Evolutionary conservation across 1,140 invertebrate species (phyloP), one percentile per base, ranked within the genome.

Genomic region (Lamellibrachia luymesi): DNA sequence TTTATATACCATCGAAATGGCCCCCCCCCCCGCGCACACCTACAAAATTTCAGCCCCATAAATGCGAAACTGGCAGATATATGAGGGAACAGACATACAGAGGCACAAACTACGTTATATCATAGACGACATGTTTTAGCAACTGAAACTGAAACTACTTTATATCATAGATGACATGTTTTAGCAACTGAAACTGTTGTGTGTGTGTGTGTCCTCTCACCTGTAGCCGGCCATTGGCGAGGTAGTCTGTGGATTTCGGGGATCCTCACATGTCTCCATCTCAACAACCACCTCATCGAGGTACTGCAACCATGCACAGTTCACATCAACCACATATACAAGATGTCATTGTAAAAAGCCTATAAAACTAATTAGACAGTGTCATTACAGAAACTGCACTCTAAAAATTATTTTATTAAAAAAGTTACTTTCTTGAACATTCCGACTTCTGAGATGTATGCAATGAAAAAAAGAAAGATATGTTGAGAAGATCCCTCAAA

Each of bases 171-270:
- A 90, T 90, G 27, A 38, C 38, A 38, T 38, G 38, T 80, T 80
- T 80, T 17, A 80, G 25, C 64, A 91, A 50, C 50, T 91, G 49
- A 91, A 49, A 91, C 27, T 38, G 38, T 38, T 38, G 38, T 38
- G 38, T 38, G 38, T 38, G 38, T 56, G 17, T 56, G 52, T 56
- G 52, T 10, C 27, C 17, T 91, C 91, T 51, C 49, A 91, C 91
- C 91, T 91, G 25, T 91, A 91, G 13, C 91, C 51, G 4, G 91
- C 91, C 49, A 50, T 91, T 50, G 51, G 49, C 17, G 38, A 50
- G 51, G 51, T 10, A 95, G 96, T 97, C 95, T 97, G 97, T 27
- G 97, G 95, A 56, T 95, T 97, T 92, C 98, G 97, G 38, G 98
- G 97, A 96, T 98, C 94, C 22, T 97, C 97, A 94, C 97, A 97